A percentile compares a stretch with the other conserved stretches of the same genome.
These are phyloP conservation scores for Tringa solitaria DNA, from an alignment of 2,113 vertebrate genomes.

Conservation along the genomic window DNA sequence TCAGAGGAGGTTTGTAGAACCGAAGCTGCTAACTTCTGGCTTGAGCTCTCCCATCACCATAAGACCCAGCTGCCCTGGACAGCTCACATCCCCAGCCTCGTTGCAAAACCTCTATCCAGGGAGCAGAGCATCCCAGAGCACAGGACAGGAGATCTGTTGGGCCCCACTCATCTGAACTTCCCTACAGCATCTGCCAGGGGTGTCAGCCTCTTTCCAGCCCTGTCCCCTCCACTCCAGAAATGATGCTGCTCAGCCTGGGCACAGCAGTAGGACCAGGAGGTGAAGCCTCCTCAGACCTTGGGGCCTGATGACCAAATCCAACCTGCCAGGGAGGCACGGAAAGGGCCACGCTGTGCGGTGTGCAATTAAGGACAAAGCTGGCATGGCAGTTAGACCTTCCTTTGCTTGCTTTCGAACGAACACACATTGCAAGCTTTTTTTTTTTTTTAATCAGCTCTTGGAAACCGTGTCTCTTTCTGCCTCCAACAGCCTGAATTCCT, in stretches of 20 bases:
- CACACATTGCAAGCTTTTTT: background rate
- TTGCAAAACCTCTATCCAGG: background rate
- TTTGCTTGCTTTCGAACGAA: background rate
- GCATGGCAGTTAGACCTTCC: background rate
- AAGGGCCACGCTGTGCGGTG: background rate
- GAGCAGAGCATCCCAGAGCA: background rate
- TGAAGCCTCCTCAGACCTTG: background rate
- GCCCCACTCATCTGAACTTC: background rate
- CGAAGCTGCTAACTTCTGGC: background rate
- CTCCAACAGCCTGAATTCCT: constrained; percentile 33
- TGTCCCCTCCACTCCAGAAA: background rate
- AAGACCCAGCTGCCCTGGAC: background rate
- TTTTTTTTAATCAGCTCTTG: background rate
- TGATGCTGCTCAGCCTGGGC: background rate
- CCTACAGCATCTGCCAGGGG: background rate
- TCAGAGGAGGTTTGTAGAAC: background rate
- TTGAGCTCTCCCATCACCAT: background rate
- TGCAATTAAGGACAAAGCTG: background rate
- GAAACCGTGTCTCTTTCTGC: background rate
- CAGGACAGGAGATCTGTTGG: fast-evolving
- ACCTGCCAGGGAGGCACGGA: background rate
- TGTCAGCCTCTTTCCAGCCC: background rate
- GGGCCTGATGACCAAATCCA: background rate
- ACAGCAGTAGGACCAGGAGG: background rate
- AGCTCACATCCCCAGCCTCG: fast-evolving